phyloP scores from a whole-genome alignment of 2,797 vertebrate genomes.

The Denticeps clupeoides region DNA sequence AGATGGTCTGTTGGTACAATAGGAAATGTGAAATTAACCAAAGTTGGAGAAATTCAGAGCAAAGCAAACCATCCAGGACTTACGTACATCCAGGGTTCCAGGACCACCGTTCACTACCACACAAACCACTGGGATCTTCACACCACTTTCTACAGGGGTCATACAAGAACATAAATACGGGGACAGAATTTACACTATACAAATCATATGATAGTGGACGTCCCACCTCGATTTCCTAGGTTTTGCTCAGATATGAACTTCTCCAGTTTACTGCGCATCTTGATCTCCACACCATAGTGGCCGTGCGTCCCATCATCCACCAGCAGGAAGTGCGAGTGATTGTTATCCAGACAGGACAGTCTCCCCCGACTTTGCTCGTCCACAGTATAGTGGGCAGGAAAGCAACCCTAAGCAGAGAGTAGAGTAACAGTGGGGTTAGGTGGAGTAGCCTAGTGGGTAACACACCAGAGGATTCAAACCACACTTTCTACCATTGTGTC shows the following conservation, averaged over 20 bases:
- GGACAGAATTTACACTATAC: neutral
- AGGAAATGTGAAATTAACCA: neutral
- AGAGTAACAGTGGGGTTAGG: neutral
- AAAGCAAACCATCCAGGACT: neutral
- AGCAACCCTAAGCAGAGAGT: constrained; percentile 60
- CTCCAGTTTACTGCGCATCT: constrained; percentile 70
- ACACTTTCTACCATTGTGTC: no score
- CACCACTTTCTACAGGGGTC: constrained; percentile 52
- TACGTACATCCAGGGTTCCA: constrained; percentile 68
- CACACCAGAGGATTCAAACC: no score
- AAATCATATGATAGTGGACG: neutral
- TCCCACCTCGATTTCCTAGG: constrained; percentile 56
- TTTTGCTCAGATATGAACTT: constrained; percentile 75
- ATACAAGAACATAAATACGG: neutral
- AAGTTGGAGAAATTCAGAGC: neutral
- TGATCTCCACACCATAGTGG: constrained; percentile 69
- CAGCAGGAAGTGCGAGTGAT: constrained; percentile 91
- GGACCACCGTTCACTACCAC: constrained; percentile 86
- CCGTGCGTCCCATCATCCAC: constrained; percentile 87
- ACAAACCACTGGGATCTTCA: constrained; percentile 84
- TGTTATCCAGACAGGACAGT: constrained; percentile 80
- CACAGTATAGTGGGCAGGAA: constrained; percentile 71
- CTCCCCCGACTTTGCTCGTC: constrained; percentile 71
- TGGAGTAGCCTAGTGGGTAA: neutral
- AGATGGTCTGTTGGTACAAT: neutral